Percentiles rank a stretch among this genome's conserved stretches.
Evolutionary conservation across 2,113 vertebrate genomes (phyloP).

Genomic region (Leiothrix lutea): DNA sequence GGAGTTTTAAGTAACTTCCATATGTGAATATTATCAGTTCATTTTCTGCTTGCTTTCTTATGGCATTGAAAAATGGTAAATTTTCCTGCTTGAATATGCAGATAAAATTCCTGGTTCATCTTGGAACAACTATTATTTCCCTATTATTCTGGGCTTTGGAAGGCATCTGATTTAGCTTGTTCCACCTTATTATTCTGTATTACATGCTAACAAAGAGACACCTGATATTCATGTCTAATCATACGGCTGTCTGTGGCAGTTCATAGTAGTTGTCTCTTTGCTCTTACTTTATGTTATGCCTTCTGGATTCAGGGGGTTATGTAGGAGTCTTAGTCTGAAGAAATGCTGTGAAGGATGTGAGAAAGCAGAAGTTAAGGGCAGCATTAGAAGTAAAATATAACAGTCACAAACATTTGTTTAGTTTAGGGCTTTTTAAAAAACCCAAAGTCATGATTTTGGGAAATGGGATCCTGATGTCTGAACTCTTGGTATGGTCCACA

Average conservation of each 20-base stretch:
- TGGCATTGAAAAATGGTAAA: background rate
- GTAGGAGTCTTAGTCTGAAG: background rate
- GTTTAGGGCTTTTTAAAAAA: background rate
- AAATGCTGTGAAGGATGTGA: background rate
- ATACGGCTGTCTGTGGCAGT: background rate
- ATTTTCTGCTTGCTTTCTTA: background rate
- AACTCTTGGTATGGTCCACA: background rate
- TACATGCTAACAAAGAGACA: background rate
- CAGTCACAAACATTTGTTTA: background rate
- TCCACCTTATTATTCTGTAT: background rate
- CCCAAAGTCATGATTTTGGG: background rate
- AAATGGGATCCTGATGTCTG: background rate
- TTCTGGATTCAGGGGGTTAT: background rate
- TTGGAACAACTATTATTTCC: background rate
- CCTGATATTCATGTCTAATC: background rate
- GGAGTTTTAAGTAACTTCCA: constrained; percentile 7
- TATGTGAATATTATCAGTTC: background rate
- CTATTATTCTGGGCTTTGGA: background rate
- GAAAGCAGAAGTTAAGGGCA: background rate
- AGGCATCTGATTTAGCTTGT: background rate
- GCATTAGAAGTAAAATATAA: background rate
- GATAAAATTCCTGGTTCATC: background rate
- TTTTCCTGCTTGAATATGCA: background rate
- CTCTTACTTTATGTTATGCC: background rate
- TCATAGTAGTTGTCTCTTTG: background rate